phyloP scores from a whole-genome alignment of 2,113 vertebrate species.

The Neofelis nebulosa region DNA sequence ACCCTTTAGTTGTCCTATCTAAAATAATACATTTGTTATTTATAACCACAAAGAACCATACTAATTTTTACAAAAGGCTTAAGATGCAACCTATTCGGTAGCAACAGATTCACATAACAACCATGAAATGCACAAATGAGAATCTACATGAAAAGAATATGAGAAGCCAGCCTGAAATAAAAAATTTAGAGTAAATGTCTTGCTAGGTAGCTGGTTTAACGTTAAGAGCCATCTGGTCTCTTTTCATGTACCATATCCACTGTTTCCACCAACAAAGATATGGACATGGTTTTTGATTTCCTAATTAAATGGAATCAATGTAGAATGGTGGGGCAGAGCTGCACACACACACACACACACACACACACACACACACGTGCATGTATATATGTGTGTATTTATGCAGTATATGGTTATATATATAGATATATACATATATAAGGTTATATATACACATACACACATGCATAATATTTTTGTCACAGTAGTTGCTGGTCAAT shows the following conservation, averaged over 20 bases:
- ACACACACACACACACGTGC: not conserved
- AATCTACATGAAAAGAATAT: constrained; percentile 48
- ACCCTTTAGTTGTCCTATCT: not conserved
- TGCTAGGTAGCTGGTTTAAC: not conserved
- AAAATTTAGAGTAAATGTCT: not conserved
- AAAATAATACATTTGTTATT: constrained; percentile 1
- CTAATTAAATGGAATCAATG: constrained; percentile 35
- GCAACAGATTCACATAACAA: not conserved
- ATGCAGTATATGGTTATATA: no score
- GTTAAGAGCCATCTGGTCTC: constrained; percentile 45
- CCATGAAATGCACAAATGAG: constrained; percentile 52
- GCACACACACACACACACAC: not conserved
- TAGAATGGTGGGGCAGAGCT: not conserved
- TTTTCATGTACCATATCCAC: constrained; percentile 4
- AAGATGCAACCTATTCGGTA: not conserved
- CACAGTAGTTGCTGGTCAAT: not conserved
- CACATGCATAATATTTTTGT: not conserved
- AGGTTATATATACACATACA: no score
- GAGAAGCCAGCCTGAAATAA: not conserved
- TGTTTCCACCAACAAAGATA: not conserved
- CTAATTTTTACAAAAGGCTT: constrained; percentile 55
- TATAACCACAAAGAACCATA: not conserved
- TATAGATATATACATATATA: no score
- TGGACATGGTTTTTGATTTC: not conserved
- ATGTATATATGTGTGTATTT: no score